phyloP scores from a whole-genome alignment of 1,140 invertebrate genomes.

The Tetranychus cinnabarinus region DNA sequence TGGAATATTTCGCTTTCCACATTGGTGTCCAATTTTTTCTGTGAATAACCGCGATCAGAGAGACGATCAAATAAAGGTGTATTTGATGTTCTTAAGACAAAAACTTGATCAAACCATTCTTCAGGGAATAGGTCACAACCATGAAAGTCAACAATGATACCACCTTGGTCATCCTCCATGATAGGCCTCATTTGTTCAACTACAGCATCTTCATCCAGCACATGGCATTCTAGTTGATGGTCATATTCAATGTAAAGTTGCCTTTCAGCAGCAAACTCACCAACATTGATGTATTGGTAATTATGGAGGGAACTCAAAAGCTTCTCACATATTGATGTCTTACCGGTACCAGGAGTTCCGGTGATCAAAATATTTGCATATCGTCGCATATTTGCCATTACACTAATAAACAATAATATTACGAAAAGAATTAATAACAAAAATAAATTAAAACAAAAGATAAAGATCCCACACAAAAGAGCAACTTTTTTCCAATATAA shows the following conservation, averaged over 20 bases:
- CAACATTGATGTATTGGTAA: constrained; percentile 52
- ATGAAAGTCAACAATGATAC: constrained; percentile 87
- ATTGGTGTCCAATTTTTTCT: constrained; percentile 78
- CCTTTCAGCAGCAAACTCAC: constrained; percentile 64
- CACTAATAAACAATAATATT: background rate
- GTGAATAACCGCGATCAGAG: constrained; percentile 50
- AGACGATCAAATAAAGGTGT: constrained; percentile 66
- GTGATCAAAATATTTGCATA: constrained; percentile 12
- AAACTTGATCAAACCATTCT: constrained; percentile 83
- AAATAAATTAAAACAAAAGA: no score
- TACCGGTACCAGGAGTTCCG: constrained; percentile 81
- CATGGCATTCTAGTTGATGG: constrained; percentile 50
- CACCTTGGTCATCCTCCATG: constrained; percentile 61
- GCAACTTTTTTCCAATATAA: no score
- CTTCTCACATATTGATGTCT: constrained; percentile 51
- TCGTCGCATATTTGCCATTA: background rate
- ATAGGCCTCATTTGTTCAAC: constrained; percentile 4
- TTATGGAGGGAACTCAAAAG: constrained; percentile 25
- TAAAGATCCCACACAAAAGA: no score
- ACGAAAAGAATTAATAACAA: no score
- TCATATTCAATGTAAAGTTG: constrained; percentile 63
- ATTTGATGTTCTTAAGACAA: constrained; percentile 74
- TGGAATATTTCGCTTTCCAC: constrained; percentile 95
- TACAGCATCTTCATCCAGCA: constrained; percentile 84
- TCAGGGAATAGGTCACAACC: constrained; percentile 89